Evolutionary conservation across 2,113 vertebrate species (phyloP), one percentile per base, ranked within the genome.

Genomic region (Protobothrops flavoviridis): DNA sequence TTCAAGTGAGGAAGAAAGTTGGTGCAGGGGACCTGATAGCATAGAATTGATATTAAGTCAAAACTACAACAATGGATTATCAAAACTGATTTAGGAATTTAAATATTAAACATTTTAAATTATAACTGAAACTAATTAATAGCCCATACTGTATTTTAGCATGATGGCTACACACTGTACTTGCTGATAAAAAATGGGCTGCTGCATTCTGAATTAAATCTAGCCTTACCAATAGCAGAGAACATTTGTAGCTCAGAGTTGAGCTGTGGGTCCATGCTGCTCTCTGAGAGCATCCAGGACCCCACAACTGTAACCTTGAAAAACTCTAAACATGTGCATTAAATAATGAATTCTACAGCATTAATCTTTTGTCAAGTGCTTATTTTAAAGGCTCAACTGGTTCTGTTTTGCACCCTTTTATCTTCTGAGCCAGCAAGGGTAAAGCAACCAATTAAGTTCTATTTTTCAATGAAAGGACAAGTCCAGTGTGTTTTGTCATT

Each of bases 381-480:
- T 93, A 94, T 92, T 92, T 94, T 93, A 90, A 95, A 50, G 0
- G 33, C 43, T 45, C 91, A 15, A 87, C 23, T 89, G 45, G 93
- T 93, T 95, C 88, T 57, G 81, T 61, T 88, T 85, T 94, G 1
- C 1, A 43, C 1, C 69, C 74, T 81, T 81, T 43, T 21, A 21
- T 21, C 33, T 81, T 81, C 20, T 2, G 59, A 29, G 81, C 88
- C 61, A 90, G 55, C 23, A 61, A 93, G n/a, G 48, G 59, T 55
- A 91, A 74, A 33, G 50, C 50, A 91, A 93, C 59, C 59, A 55
- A 92, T 55, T 39, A 2, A 95, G 1, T 24, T 55, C 61, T n/a
- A 50, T 4, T 45, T n/a, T 45, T 48, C 50, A 56, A 59, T 15
- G 11, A 45, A 59, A 64, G 1, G 7, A 64, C 12, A 26, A 2